Percentiles rank a stretch among this genome's conserved stretches.
phyloP scores from a whole-genome alignment of 2,113 vertebrate species.

The Epinephelus lanceolatus region DNA sequence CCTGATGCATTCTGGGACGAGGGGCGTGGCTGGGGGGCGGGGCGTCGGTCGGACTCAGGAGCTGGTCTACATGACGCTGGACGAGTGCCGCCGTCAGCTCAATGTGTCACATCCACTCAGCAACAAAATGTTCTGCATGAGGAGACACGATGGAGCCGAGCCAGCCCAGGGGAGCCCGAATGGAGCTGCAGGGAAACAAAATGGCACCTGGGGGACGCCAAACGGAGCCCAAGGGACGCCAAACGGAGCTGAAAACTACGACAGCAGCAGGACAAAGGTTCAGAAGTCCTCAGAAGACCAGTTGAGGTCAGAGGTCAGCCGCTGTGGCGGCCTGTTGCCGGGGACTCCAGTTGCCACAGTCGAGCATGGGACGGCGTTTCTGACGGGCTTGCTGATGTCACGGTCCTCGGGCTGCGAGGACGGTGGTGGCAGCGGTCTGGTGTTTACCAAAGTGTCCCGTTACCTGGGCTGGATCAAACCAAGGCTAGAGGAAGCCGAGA shows the following conservation, averaged over 20 bases:
- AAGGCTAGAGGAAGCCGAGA: constrained; percentile 34
- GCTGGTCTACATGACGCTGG: constrained; percentile 78
- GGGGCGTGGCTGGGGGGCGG: constrained; percentile 70
- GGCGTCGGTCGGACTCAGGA: neutral
- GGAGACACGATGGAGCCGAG: neutral
- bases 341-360: constrained; percentile 85
- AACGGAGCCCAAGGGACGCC: neutral
- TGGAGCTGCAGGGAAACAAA: neutral
- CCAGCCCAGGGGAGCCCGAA: neutral
- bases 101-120: constrained; percentile 83
- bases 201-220: neutral
- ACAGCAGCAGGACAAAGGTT: neutral
- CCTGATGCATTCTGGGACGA: constrained; percentile 81
- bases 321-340: constrained; percentile 51
- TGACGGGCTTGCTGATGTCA: constrained; percentile 88
- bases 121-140: constrained; percentile 91
- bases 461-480: constrained; percentile 87
- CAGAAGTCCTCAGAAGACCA: fast-evolving
- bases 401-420: constrained; percentile 2
- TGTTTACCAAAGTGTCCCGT: constrained; percentile 90
- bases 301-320: fast-evolving
- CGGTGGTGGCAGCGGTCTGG: constrained; percentile 53
- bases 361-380: constrained; percentile 88
- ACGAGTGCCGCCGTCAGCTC: constrained; percentile 82
- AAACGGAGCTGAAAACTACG: neutral